Evolutionary conservation across 2,888 invertebrate species (phyloP).

Genomic region (Perdita meconis): DNA sequence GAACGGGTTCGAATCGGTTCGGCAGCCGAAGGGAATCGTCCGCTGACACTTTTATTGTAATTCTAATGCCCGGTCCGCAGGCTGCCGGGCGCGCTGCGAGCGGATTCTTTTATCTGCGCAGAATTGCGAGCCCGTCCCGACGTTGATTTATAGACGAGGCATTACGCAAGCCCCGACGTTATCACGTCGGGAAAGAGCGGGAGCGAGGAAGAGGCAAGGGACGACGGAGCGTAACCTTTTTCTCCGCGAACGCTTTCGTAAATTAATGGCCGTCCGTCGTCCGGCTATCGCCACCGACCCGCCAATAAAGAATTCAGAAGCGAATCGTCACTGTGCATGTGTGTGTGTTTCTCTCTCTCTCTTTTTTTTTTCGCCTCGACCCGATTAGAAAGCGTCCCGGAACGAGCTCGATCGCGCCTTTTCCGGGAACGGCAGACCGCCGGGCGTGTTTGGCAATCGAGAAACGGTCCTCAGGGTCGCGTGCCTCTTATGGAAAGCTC

Average conservation of each 20-base stretch:
- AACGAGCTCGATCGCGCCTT: constrained; percentile 14
- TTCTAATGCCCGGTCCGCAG: constrained; percentile 27
- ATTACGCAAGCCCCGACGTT: constrained; percentile 61
- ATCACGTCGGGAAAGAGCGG: constrained; percentile 41
- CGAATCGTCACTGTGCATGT: neutral
- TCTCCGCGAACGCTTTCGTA: constrained; percentile 27
- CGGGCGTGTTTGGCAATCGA: constrained; percentile 19
- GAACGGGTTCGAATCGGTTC: constrained; percentile 8
- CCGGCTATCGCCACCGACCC: constrained; percentile 22
- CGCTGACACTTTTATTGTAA: constrained; percentile 36
- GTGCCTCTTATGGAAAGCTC: constrained; percentile 22
- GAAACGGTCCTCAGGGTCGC: constrained; percentile 13
- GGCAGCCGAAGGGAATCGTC: neutral
- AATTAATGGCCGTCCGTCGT: constrained; percentile 37
- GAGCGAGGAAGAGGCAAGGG: constrained; percentile 11
- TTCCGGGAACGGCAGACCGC: constrained; percentile 21
- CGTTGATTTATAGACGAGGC: constrained; percentile 63
- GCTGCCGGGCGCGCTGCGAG: neutral
- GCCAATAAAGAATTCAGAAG: constrained; percentile 26
- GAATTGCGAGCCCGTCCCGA: constrained; percentile 48
- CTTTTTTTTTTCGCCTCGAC: neutral
- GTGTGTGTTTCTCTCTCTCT: too few relatives aligned
- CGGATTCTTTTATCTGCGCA: constrained; percentile 57
- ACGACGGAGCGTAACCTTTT: constrained; percentile 41
- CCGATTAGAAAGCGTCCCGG: constrained; percentile 15